These are phyloP conservation scores for Xestoiulus laeticollis DNA, from an alignment of 2,888 invertebrate species.

Conservation along the genomic window DNA sequence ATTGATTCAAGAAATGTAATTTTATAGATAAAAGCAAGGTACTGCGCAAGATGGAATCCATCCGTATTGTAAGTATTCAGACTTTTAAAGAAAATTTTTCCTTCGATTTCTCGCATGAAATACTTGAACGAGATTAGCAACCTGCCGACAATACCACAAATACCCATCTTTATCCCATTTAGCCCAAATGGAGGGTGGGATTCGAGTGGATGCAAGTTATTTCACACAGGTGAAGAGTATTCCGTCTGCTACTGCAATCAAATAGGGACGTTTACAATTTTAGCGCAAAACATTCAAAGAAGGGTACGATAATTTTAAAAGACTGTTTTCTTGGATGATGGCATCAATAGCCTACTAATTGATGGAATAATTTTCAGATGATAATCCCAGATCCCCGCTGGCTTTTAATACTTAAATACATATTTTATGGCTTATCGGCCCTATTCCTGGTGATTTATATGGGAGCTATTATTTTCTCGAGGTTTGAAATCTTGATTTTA, in stretches of 20 bases:
- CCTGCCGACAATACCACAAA: background rate
- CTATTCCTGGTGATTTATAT: conserved; percentile 59
- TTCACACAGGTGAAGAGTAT: conserved; percentile 56
- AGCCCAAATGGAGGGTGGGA: conserved; percentile 55
- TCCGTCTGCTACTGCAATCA: conserved; percentile 56
- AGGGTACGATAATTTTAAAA: conserved; percentile 54
- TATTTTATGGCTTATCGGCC: conserved; percentile 58
- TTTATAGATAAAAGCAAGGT: conserved; percentile 48
- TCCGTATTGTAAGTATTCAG: conserved; percentile 36
- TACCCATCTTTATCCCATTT: background rate
- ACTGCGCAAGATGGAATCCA: conserved; percentile 50
- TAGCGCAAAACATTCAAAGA: conserved; percentile 56
- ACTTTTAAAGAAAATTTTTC: background rate
- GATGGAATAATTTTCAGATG: conserved; percentile 54
- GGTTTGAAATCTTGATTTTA: conserved; percentile 55
- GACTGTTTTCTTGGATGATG: background rate
- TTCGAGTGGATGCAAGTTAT: conserved; percentile 55
- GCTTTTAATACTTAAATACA: conserved; percentile 58
- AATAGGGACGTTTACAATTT: conserved; percentile 56
- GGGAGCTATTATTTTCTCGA: conserved; percentile 57
- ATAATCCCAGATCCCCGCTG: conserved; percentile 58
- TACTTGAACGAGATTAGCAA: background rate
- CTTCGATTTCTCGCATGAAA: background rate
- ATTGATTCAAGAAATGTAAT: background rate
- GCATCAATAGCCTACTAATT: background rate